phyloP scores from a whole-genome alignment of 2,797 vertebrate genomes.

The Fistularia commersonii region DNA sequence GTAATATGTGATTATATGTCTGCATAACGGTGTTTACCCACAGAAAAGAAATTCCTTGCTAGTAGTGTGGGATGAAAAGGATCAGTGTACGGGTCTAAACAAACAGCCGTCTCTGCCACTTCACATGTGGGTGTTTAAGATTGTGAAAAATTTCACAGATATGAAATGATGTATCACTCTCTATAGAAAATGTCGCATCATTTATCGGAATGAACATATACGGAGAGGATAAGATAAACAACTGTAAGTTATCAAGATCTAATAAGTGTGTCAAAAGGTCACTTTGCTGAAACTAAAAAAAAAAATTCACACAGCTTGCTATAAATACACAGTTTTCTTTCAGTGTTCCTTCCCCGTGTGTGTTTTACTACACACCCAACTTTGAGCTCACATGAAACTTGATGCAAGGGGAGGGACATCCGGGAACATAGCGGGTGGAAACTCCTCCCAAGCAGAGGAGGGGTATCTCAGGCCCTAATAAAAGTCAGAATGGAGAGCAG shows the following conservation, averaged over 20 bases:
- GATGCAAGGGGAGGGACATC: conserved; percentile 49
- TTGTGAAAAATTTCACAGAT: conserved; percentile 21
- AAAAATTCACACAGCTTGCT: conserved; percentile 57
- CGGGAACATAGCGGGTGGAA: conserved; percentile 58
- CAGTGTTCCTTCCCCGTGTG: neutral
- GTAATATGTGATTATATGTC: conserved; percentile 8
- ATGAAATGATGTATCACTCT: conserved; percentile 10
- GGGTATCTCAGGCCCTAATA: conserved; percentile 2
- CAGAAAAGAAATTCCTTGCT: neutral
- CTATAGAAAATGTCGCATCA: conserved; percentile 4
- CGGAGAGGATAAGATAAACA: conserved; percentile 3
- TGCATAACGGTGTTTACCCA: conserved; percentile 1
- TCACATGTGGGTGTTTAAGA: conserved; percentile 14
- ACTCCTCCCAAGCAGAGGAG: conserved; percentile 39
- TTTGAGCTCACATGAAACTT: conserved; percentile 62
- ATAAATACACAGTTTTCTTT: conserved; percentile 62
- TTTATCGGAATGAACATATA: conserved; percentile 5
- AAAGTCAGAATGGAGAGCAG: neutral
- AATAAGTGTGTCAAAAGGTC: conserved; percentile 2
- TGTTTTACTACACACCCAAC: conserved; percentile 32
- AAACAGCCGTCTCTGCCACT: conserved; percentile 8
- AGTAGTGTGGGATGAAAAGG: conserved; percentile 19
- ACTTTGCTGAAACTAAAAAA: conserved; percentile 42
- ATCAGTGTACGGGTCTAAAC: conserved; percentile 11
- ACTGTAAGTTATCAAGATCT: neutral